Evolutionary conservation across 2,888 invertebrate genomes (phyloP), one percentile per base, ranked within the genome.

Genomic region (Tuberolachnus salignus): DNA sequence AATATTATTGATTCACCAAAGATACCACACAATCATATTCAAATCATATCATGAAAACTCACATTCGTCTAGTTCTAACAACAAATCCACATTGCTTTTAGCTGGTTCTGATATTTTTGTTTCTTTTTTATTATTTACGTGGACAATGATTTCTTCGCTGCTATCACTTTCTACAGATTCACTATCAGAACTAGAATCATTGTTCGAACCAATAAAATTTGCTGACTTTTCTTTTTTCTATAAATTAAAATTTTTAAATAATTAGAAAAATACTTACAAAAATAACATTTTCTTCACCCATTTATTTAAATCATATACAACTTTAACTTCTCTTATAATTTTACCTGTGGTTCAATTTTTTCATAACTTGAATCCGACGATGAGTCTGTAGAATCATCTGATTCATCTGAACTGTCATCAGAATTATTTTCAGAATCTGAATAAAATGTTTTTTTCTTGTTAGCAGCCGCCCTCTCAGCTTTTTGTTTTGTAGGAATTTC

Each of bases 21-120:
- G n/a, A 34, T 34, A 34, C 34, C 34, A 6, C 6, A n/a, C n/a
- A n/a, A 6, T 34, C 34, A 34, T n/a, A n/a, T 34, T 34, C 3
- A 34, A 34, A 34, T 34, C 34, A 34, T 34, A 34, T 34, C 3
- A 34, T 34, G 46, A 23, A 46, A 63, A 81, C 84, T 90, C 90
- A 87, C 89, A 87, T 83, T 89, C 89, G 84, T 93, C 94, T 82
- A 97, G 87, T 84, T 95, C 95, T 55, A 97, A 85, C 13, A 97
- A 87, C 19, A 96, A 87, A 86, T 96, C 95, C 82, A 94, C 86
- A 86, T 94, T 94, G 8, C 91, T 88, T 83, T 88, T 89, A 13
- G 85, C 23, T 21, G 23, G 34, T 49, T 9, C 34, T 51, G 55
- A 13, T 1, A 44, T 61, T 63, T 83, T 75, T 83, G 83, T 61